A percentile compares a stretch with the other conserved stretches of the same genome.
Evolutionary conservation across 2,888 invertebrate species (phyloP).

Genomic region (Patella ulyssiponensis): DNA sequence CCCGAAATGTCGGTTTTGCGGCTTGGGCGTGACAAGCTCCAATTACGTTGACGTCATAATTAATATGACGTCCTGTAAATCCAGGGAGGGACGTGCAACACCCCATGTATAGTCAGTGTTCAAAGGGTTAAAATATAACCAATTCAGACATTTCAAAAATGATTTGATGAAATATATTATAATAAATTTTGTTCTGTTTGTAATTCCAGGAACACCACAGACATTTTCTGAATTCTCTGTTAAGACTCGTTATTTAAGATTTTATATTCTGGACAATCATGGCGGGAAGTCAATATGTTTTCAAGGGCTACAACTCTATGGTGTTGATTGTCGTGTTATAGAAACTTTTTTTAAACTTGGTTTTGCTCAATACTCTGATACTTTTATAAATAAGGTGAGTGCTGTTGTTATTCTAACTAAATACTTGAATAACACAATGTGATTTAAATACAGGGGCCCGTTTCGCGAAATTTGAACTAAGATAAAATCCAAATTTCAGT

Average conservation of each 20-base stretch:
- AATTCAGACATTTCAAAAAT: not conserved
- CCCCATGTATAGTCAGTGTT: too few species aligned
- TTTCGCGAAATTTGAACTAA: too few species aligned
- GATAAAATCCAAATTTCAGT: too few species aligned
- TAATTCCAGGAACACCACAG: constrained; percentile 52
- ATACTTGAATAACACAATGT: too few species aligned
- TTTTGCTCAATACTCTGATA: constrained; percentile 43
- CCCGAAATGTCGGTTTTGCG: too few species aligned
- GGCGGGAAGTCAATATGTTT: constrained; percentile 61
- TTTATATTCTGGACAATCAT: constrained; percentile 58
- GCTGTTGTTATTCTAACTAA: too few species aligned
- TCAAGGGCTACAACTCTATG: constrained; percentile 59
- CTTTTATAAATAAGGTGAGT: constrained; percentile 44
- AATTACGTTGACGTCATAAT: too few species aligned
- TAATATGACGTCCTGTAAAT: too few species aligned
- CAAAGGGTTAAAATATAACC: too few species aligned
- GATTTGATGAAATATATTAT: not conserved
- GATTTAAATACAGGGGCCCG: too few species aligned
- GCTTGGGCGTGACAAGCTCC: too few species aligned
- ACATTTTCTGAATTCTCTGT: constrained; percentile 58
- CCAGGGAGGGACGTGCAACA: too few species aligned
- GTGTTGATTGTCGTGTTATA: constrained; percentile 45
- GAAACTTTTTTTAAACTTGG: constrained; percentile 41
- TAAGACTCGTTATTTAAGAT: constrained; percentile 54
- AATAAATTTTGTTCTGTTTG: not conserved